A percentile compares a stretch with the other conserved stretches of the same genome.
phyloP scores from a whole-genome alignment of 2,797 vertebrate genomes.

The Sibirionetta formosa region DNA sequence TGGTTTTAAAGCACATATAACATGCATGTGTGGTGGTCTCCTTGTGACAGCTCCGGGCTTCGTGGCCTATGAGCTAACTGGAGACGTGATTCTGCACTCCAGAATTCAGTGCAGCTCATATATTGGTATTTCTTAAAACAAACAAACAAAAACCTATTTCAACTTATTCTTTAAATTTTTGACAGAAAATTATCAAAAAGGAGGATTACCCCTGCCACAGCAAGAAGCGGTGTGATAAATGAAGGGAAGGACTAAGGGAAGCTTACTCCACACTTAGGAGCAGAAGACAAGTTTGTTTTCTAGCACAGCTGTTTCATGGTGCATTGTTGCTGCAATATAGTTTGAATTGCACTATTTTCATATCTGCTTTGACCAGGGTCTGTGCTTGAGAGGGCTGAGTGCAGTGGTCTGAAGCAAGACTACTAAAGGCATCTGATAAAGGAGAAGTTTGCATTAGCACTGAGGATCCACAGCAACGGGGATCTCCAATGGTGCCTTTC shows the following conservation, averaged over 20 bases:
- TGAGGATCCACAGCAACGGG: not conserved
- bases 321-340: not conserved
- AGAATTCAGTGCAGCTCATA: conserved; percentile 4
- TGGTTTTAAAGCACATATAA: not conserved
- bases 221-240: not conserved
- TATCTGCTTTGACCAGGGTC: not conserved
- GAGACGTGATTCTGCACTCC: not conserved
- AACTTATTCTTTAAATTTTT: not conserved
- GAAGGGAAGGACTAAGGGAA: not conserved
- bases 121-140: not conserved
- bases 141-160: not conserved
- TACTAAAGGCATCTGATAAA: not conserved
- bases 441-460: not conserved
- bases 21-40: not conserved
- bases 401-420: not conserved
- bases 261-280: not conserved
- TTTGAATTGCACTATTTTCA: not conserved
- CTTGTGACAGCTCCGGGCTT: not conserved
- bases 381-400: not conserved
- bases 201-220: not conserved
- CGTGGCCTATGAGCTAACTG: not conserved
- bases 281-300: not conserved
- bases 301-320: not conserved
- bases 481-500: not conserved
- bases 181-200: not conserved